Percentiles rank a stretch among this genome's conserved stretches.
Conservation (phyloP, 2,888 invertebrate species). For the Cylindroiulus punctatus region DNA sequence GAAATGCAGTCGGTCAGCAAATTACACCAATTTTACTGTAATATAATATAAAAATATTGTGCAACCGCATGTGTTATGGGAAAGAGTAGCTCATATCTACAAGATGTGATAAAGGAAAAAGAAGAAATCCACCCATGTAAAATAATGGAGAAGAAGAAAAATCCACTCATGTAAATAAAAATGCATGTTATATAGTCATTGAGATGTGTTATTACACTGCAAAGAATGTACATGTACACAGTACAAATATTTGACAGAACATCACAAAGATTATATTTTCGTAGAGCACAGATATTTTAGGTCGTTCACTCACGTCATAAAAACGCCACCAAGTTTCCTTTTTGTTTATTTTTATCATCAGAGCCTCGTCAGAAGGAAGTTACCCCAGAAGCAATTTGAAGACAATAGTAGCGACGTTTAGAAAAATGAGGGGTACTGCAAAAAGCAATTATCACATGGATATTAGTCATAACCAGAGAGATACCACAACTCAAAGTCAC, state of each 20-base stretch:
- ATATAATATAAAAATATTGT: not conserved
- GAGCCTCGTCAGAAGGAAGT: not conserved
- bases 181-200: not conserved
- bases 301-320: not conserved
- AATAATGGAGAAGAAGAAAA: not conserved
- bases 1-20: not conserved
- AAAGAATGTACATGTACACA: no score
- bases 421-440: constrained; percentile 94
- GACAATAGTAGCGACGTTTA: constrained; percentile 86
- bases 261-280: no score
- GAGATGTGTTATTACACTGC: not conserved
- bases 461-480: no score
- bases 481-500: no score
- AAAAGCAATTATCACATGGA: constrained; percentile 66
- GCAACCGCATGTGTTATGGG: not conserved
- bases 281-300: not conserved
- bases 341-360: not conserved
- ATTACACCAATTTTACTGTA: not conserved
- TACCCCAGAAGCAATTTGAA: constrained; percentile 90
- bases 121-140: no score
- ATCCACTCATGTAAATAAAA: not conserved
- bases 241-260: no score
- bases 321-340: not conserved
- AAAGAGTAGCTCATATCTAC: no score
- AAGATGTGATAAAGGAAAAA: no score